phyloP scores from a whole-genome alignment of 2,888 invertebrate genomes.

The Anorthoa munda region DNA sequence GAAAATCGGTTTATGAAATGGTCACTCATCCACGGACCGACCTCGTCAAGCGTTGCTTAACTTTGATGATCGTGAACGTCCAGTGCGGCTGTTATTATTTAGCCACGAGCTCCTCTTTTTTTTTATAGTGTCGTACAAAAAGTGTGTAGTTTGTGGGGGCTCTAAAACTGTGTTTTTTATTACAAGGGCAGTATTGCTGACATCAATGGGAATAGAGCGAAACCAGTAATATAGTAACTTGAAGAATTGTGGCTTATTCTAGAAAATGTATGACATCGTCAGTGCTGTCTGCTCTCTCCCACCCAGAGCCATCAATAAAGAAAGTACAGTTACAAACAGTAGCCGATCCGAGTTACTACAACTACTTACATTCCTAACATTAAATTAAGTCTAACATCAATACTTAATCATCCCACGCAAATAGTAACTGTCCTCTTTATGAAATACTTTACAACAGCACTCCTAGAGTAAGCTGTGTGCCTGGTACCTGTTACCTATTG shows the following conservation, averaged over 20 bases:
- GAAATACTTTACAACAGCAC: neutral
- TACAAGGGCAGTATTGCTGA: neutral
- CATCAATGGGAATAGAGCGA: neutral
- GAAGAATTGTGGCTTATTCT: neutral
- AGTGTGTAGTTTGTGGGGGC: too few species aligned
- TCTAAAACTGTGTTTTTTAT: too few species aligned
- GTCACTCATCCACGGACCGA: too few species aligned
- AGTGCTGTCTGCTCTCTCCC: too few species aligned
- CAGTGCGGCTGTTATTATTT: too few species aligned
- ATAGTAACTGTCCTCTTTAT: neutral
- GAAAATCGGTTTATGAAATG: too few species aligned
- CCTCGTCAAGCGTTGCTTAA: too few species aligned
- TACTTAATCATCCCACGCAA: constrained; percentile 17
- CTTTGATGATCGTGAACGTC: too few species aligned
- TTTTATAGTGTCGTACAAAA: too few species aligned
- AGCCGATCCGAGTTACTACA: neutral
- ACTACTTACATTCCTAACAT: neutral
- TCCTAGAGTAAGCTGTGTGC: neutral
- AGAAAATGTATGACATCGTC: neutral
- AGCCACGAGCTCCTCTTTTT: too few species aligned
- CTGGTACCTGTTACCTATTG: neutral
- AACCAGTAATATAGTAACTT: neutral
- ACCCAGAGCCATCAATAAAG: neutral
- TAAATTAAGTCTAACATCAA: constrained; percentile 14
- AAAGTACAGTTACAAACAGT: constrained; percentile 1